Conservation (phyloP, 2,113 vertebrate species). For the Spheniscus mendiculus region DNA sequence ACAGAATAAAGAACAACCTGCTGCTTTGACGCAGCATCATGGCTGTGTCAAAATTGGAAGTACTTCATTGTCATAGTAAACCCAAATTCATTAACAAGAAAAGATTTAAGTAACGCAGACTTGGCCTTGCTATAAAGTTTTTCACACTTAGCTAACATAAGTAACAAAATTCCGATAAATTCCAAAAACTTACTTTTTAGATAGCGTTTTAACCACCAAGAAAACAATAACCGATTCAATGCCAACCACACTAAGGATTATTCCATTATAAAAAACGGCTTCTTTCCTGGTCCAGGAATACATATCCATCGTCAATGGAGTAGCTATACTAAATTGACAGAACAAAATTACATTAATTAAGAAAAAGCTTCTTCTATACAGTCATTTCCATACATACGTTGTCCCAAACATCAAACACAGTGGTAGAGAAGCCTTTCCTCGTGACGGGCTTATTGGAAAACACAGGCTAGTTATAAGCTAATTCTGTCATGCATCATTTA, state of each 20-base stretch:
- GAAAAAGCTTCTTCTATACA: background rate
- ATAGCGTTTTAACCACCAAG: conserved; percentile 83
- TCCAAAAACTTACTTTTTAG: conserved; percentile 80
- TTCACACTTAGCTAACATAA: background rate
- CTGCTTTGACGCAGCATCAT: background rate
- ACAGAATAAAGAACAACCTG: background rate
- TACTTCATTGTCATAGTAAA: background rate
- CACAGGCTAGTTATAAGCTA: background rate
- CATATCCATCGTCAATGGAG: conserved; percentile 97
- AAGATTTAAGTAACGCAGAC: background rate
- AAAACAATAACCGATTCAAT: conserved; percentile 89
- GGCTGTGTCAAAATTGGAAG: background rate
- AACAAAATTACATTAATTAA: background rate
- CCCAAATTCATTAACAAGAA: background rate
- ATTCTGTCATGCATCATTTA: background rate
- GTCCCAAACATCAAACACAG: background rate
- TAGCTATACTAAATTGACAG: conserved; percentile 82
- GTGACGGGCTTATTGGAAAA: background rate
- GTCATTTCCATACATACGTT: background rate
- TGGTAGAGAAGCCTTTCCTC: background rate
- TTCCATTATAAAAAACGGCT: conserved; percentile 91
- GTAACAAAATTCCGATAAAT: background rate
- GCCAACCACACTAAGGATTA: conserved; percentile 89
- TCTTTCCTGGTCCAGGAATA: conserved; percentile 92
- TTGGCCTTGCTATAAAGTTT: background rate